A percentile compares a stretch with the other conserved stretches of the same genome.
These are phyloP conservation scores for Tribolium castaneum DNA, from an alignment of 1,140 invertebrate species.

Conservation along the genomic window DNA sequence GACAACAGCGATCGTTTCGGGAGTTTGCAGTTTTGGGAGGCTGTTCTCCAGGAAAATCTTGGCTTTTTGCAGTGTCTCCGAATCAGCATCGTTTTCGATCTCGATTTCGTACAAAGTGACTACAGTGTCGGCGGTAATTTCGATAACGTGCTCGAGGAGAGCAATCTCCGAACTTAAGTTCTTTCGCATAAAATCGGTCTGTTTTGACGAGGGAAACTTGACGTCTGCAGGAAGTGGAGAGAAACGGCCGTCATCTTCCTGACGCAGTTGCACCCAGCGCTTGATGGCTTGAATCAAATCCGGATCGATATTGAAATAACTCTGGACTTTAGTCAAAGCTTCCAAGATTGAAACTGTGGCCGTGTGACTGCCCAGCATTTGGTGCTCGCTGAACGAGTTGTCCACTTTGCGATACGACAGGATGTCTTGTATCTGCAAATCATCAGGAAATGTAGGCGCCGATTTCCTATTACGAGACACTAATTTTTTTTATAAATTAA, in stretches of 20 bases:
- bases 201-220: constrained; percentile 61
- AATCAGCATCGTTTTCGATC: constrained; percentile 51
- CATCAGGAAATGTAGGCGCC: not conserved
- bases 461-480: no score
- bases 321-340: constrained; percentile 70
- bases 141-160: constrained; percentile 67
- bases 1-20: constrained; percentile 68
- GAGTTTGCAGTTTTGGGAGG: constrained; percentile 67
- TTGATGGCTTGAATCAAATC: constrained; percentile 69
- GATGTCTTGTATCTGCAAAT: constrained; percentile 70
- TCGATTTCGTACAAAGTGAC: constrained; percentile 69
- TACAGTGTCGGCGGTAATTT: constrained; percentile 72
- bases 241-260: constrained; percentile 71
- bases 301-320: constrained; percentile 70
- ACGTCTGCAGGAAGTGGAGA: constrained; percentile 68
- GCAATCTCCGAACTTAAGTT: constrained; percentile 66
- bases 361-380: constrained; percentile 69
- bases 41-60: constrained; percentile 70
- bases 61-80: constrained; percentile 62
- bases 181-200: constrained; percentile 52
- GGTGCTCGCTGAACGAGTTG: constrained; percentile 74
- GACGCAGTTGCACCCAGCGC: constrained; percentile 70
- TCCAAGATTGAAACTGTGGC: constrained; percentile 70
- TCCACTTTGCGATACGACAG: constrained; percentile 70
- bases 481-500: no score